These are phyloP conservation scores for Erebia aethiops DNA, from an alignment of 2,888 invertebrate species.

Conservation along the genomic window DNA sequence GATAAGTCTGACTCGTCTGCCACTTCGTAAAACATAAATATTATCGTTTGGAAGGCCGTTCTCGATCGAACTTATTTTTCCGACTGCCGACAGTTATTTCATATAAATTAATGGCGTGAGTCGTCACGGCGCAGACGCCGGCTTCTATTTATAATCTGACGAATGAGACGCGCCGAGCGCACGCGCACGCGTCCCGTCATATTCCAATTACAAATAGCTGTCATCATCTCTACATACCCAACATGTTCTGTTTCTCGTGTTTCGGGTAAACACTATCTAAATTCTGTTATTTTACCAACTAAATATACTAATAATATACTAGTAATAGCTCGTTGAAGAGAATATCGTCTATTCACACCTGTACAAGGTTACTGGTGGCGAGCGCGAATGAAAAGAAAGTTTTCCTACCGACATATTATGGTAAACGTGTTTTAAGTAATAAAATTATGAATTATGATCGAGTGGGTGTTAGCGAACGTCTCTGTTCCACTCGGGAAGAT, in stretches of 20 bases:
- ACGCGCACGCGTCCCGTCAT: constrained; percentile 80
- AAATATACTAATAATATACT: too few species aligned
- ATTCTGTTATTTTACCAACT: constrained; percentile 51
- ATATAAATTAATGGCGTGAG: constrained; percentile 83
- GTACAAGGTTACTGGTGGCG: constrained; percentile 35
- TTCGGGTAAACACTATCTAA: constrained; percentile 55
- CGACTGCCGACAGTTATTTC: constrained; percentile 83
- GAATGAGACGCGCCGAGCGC: constrained; percentile 81
- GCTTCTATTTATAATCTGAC: constrained; percentile 82
- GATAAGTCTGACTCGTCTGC: constrained; percentile 57
- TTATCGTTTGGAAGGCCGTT: constrained; percentile 78
- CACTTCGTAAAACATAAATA: constrained; percentile 81
- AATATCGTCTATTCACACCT: constrained; percentile 29
- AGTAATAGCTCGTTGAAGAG: constrained; percentile 30
- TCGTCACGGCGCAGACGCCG: constrained; percentile 82
- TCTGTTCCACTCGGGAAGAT: constrained; percentile 61
- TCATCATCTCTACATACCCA: constrained; percentile 72
- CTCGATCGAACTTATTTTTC: constrained; percentile 80
- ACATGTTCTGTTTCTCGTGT: constrained; percentile 58
- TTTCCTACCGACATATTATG: constrained; percentile 52
- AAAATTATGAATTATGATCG: constrained; percentile 82
- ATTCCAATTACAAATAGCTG: constrained; percentile 83
- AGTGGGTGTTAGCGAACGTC: constrained; percentile 62
- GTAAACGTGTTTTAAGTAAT: constrained; percentile 63
- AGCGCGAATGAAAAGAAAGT: constrained; percentile 61